Percentiles rank a stretch among this genome's conserved stretches.
phyloP scores from a whole-genome alignment of 1,140 invertebrate genomes.

The Lepeophtheirus salmonis region DNA sequence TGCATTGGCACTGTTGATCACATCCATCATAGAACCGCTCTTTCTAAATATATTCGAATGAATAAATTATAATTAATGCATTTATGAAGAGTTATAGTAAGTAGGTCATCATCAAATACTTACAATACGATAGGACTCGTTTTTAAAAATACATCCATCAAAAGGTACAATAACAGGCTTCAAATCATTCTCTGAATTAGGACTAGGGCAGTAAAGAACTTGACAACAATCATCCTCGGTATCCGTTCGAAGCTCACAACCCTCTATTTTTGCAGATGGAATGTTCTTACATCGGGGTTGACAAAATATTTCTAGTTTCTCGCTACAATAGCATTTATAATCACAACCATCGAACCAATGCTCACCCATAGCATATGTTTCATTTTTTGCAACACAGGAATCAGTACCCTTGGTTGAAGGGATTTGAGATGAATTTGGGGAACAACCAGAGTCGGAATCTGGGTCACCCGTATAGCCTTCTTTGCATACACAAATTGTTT shows the following conservation, averaged over 20 bases:
- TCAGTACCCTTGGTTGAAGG: constrained; percentile 20
- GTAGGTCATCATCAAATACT: too few species aligned
- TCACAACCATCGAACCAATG: constrained; percentile 28
- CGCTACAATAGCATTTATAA: constrained; percentile 27
- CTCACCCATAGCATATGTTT: constrained; percentile 26
- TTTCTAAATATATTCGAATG: constrained; percentile 35
- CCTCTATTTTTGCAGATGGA: constrained; percentile 6
- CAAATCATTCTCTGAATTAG: constrained; percentile 12
- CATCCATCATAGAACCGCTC: constrained; percentile 56
- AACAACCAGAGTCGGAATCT: constrained; percentile 22
- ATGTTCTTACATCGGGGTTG: constrained; percentile 20
- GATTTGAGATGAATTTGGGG: constrained; percentile 15
- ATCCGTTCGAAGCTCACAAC: constrained; percentile 23
- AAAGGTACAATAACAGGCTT: constrained; percentile 23
- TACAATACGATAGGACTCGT: constrained; percentile 37
- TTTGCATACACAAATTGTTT: constrained; percentile 26
- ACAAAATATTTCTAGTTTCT: constrained; percentile 27
- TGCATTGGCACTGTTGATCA: constrained; percentile 50
- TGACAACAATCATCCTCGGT: constrained; percentile 26
- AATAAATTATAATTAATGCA: constrained; percentile 7
- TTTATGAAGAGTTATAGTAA: constrained; percentile 23
- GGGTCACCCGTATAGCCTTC: constrained; percentile 27
- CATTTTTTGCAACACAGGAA: constrained; percentile 26
- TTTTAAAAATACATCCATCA: constrained; percentile 48
- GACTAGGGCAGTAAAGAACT: constrained; percentile 25